A percentile compares a stretch with the other conserved stretches of the same genome.
Evolutionary conservation across 2,797 vertebrate genomes (phyloP).

Genomic region (Acridotheres tristis): DNA sequence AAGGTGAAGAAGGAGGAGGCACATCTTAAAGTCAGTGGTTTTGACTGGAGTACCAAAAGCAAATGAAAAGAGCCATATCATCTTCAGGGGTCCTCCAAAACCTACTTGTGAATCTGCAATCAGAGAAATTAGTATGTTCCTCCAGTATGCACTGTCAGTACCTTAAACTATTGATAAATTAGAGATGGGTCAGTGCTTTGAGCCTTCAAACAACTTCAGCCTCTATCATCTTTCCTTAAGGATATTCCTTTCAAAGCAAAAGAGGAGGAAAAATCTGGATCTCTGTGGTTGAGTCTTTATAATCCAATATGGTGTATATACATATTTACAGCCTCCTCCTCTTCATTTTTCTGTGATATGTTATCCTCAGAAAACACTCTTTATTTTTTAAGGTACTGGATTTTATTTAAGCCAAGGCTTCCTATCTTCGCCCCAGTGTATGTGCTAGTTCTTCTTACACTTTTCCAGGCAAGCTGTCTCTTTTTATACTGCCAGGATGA

Average conservation of each 20-base stretch:
- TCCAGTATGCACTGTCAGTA: neutral
- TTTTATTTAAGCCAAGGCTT: conserved; percentile 55
- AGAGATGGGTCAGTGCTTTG: neutral
- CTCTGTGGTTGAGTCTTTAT: neutral
- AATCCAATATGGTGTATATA: neutral
- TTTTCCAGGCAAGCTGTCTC: conserved; percentile 53
- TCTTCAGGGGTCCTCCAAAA: neutral
- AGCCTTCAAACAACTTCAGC: neutral
- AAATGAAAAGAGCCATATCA: neutral
- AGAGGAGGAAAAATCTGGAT: neutral
- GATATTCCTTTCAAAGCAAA: neutral
- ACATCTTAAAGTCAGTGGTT: neutral
- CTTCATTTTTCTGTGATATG: conserved; percentile 15
- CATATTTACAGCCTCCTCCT: conserved; percentile 36
- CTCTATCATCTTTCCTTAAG: neutral
- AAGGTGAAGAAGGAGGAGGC: neutral
- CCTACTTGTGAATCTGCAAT: neutral
- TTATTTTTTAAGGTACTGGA: conserved; percentile 30
- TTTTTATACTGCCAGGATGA: conserved; percentile 44
- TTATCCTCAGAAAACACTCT: conserved; percentile 24
- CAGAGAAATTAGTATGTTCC: neutral
- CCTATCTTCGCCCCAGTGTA: conserved; percentile 57
- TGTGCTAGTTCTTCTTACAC: conserved; percentile 56
- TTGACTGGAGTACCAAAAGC: neutral
- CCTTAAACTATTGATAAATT: neutral